Conservation (phyloP, 2,113 vertebrate genomes). For the Hemichromis elongatus region DNA sequence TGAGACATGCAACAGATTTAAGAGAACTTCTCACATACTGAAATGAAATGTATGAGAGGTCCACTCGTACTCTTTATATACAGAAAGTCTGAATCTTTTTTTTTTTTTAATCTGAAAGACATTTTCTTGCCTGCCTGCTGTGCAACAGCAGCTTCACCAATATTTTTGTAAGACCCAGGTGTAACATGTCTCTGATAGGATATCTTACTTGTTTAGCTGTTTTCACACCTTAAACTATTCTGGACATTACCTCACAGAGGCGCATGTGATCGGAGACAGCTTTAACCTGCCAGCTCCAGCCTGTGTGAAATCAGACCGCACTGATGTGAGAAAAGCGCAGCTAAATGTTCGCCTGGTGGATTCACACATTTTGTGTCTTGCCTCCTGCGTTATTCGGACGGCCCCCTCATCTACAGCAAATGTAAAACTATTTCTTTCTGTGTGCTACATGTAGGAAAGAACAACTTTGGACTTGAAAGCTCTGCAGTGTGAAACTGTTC, state of each 20-base stretch:
- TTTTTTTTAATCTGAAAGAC: not conserved
- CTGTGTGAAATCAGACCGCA: not conserved
- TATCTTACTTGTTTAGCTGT: not conserved
- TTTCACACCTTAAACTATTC: not conserved
- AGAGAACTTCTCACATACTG: not conserved
- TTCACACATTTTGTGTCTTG: not conserved
- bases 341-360: not conserved
- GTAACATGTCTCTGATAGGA: not conserved
- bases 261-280: not conserved
- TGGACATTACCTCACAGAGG: not conserved
- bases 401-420: not conserved
- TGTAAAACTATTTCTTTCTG: not conserved
- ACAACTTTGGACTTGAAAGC: not conserved
- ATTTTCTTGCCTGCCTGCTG: too few relatives aligned
- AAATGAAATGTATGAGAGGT: not conserved
- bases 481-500: not conserved
- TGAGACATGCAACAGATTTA: not conserved
- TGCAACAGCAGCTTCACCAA: too few relatives aligned
- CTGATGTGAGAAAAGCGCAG: not conserved
- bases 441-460: not conserved
- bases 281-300: not conserved
- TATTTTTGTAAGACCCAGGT: too few relatives aligned
- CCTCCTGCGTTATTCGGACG: not conserved
- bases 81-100: not conserved
- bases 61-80: not conserved